Conservation (phyloP, 2,888 invertebrate genomes). For the Diarsia rubi region DNA sequence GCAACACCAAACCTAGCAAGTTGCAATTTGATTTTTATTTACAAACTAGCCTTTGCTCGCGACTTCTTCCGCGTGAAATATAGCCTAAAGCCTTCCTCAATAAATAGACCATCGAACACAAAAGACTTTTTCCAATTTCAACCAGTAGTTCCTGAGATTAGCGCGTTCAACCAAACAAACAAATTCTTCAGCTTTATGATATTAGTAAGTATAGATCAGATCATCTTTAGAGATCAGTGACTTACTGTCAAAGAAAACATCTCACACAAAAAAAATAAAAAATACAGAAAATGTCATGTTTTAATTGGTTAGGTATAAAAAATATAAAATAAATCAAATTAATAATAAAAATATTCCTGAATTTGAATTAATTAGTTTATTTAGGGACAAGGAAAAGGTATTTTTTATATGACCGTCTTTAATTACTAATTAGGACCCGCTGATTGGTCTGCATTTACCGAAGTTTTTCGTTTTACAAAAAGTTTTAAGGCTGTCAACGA, state of each 20-base stretch:
- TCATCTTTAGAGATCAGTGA: not conserved
- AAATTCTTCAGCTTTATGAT: not conserved
- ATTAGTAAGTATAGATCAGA: not conserved
- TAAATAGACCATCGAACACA: no score
- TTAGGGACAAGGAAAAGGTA: constrained; percentile 24
- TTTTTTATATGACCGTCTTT: constrained; percentile 24
- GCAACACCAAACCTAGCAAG: not conserved
- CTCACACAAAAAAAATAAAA: no score
- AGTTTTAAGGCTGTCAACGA: constrained; percentile 33
- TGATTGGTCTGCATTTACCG: constrained; percentile 15
- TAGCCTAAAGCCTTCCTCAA: no score
- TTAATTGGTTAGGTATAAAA: no score
- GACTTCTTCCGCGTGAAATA: no score
- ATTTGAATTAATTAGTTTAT: constrained; percentile 24
- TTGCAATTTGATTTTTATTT: not conserved
- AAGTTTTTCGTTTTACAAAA: constrained; percentile 15
- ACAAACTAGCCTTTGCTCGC: no score
- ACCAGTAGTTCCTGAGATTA: no score
- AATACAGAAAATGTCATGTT: no score
- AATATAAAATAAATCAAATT: no score
- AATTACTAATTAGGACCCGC: constrained; percentile 40
- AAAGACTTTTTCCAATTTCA: not conserved
- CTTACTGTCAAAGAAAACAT: not conserved
- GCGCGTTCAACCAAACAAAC: no score
- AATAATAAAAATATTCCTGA: constrained; percentile 13